phyloP scores from a whole-genome alignment of 2,113 vertebrate genomes.

The Pachyramphus minor region DNA sequence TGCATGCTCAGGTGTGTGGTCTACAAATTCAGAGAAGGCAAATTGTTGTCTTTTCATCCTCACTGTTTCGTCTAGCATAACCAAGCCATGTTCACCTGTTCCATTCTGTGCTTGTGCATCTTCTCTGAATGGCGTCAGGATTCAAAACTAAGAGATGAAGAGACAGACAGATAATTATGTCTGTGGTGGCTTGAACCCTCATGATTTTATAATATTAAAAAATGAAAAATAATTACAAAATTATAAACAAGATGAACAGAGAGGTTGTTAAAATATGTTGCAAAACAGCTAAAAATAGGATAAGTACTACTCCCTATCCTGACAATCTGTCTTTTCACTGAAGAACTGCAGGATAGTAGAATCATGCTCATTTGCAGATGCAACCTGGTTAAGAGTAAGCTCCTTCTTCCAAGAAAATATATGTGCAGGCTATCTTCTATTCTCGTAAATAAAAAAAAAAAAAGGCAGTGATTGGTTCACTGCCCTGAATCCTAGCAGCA shows the following conservation, averaged over 20 bases:
- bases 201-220: background rate
- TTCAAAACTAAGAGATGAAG: background rate
- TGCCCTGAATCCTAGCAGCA: background rate
- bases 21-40: background rate
- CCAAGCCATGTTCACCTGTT: background rate
- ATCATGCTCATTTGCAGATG: background rate
- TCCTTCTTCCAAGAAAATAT: background rate
- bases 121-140: background rate
- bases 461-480: background rate
- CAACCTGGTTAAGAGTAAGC: background rate
- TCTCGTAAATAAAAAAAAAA: background rate
- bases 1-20: background rate
- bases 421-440: background rate
- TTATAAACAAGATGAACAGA: background rate
- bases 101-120: background rate
- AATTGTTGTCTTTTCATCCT: background rate
- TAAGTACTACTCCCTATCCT: background rate
- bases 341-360: background rate
- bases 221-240: background rate
- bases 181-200: background rate
- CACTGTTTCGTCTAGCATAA: background rate
- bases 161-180: background rate
- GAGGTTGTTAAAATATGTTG: background rate
- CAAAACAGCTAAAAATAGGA: background rate
- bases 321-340: background rate